Conservation (phyloP, 1,140 invertebrate species). For the Panagrolaimus sp. region DNA sequence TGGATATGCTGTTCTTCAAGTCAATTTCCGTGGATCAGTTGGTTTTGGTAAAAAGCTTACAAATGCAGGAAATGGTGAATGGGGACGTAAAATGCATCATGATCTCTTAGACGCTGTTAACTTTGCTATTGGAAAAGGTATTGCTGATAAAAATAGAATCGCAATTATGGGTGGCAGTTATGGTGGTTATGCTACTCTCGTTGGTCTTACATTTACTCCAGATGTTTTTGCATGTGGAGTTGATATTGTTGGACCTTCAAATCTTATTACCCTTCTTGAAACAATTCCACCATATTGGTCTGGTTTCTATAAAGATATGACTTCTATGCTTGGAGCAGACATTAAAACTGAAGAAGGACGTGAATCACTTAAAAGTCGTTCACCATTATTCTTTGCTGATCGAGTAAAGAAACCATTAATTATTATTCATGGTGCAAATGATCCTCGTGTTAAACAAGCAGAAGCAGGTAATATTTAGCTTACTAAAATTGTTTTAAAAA, state of each 20-base stretch:
- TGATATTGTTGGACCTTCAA: constrained; percentile 56
- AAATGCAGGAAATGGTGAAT: constrained; percentile 57
- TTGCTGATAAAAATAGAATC: constrained; percentile 41
- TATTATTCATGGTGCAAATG: constrained; percentile 45
- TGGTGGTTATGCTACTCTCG: constrained; percentile 56
- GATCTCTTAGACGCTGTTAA: constrained; percentile 56
- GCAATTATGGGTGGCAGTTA: constrained; percentile 56
- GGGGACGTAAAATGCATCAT: constrained; percentile 57
- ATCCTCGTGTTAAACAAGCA: constrained; percentile 44
- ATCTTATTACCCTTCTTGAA: constrained; percentile 54
- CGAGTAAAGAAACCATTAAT: constrained; percentile 41
- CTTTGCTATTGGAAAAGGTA: constrained; percentile 49
- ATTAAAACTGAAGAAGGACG: constrained; percentile 43
- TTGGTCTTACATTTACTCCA: constrained; percentile 58
- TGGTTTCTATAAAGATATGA: constrained; percentile 57
- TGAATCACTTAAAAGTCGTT: constrained; percentile 41
- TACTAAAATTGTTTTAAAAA: constrained; percentile 25
- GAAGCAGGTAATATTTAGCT: too few species aligned
- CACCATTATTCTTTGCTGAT: constrained; percentile 45
- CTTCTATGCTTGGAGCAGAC: constrained; percentile 54
- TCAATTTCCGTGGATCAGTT: constrained; percentile 54
- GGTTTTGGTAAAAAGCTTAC: constrained; percentile 55
- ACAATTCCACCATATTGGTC: constrained; percentile 56
- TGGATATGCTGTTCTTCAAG: constrained; percentile 54
- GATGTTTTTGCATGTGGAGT: constrained; percentile 57